Conservation (phyloP, 2,888 invertebrate genomes). For the Stenchaetothrips biformis region DNA sequence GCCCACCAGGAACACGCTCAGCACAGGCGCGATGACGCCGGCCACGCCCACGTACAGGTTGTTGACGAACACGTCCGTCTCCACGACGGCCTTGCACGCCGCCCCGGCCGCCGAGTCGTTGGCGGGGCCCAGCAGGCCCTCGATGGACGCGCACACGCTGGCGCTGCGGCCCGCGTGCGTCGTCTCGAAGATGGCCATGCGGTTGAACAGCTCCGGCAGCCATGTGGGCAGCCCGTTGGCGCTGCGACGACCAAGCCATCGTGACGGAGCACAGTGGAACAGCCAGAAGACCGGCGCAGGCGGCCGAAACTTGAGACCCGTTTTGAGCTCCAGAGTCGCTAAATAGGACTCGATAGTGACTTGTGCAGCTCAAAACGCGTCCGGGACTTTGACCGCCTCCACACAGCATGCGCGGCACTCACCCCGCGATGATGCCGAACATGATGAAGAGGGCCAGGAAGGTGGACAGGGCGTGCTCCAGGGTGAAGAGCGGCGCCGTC, state of each 20-base stretch:
- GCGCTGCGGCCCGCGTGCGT: slow-evolving; percentile 30
- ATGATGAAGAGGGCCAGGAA: slow-evolving; percentile 31
- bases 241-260: slow-evolving; percentile 23
- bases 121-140: background rate
- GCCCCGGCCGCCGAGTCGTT: background rate
- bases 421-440: slow-evolving; percentile 35
- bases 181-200: slow-evolving; percentile 32
- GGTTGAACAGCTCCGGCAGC: slow-evolving; percentile 36
- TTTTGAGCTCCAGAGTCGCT: no score
- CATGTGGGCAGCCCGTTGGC: slow-evolving; percentile 35
- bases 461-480: slow-evolving; percentile 30
- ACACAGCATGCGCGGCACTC: no score
- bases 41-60: slow-evolving; percentile 16
- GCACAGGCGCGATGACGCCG: background rate
- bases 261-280: no score
- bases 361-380: no score
- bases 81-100: background rate
- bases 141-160: slow-evolving; percentile 30
- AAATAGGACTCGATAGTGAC: no score
- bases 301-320: no score
- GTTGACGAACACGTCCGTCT: slow-evolving; percentile 24
- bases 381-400: no score
- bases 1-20: slow-evolving; percentile 9
- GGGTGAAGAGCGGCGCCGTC: slow-evolving; percentile 33
- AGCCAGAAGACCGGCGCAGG: no score